phyloP scores from a whole-genome alignment of 1,140 invertebrate species.

The Bombus superbus region DNA sequence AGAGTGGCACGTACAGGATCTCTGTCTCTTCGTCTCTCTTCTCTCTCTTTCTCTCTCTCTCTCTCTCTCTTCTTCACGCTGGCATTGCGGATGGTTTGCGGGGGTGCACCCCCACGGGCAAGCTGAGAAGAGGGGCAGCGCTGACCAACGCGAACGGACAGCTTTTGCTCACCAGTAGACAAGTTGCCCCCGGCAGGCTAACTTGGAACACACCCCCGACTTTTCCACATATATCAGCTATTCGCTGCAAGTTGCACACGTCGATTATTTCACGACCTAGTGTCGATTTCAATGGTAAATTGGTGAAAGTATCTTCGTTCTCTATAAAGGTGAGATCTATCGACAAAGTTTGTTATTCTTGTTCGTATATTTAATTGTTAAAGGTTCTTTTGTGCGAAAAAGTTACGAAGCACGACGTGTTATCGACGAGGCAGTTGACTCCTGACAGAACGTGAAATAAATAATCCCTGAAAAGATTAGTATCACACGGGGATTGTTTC shows the following conservation, averaged over 20 bases:
- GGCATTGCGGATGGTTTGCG: constrained; percentile 53
- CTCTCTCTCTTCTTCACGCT: not conserved
- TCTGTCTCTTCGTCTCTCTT: constrained; percentile 36
- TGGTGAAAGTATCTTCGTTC: not conserved
- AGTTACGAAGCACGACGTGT: not conserved
- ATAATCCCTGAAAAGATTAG: too few relatives aligned
- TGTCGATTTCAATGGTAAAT: not conserved
- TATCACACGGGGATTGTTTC: not conserved
- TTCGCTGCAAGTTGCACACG: not conserved
- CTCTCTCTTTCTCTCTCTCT: not conserved
- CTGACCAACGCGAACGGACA: constrained; percentile 77
- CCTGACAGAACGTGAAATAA: too few relatives aligned
- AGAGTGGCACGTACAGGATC: constrained; percentile 45
- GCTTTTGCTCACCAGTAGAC: constrained; percentile 76
- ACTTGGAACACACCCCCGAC: constrained; percentile 51
- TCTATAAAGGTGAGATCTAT: too few relatives aligned
- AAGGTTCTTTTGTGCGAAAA: not conserved
- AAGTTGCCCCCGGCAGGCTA: constrained; percentile 76
- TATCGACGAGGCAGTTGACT: not conserved
- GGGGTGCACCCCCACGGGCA: constrained; percentile 66
- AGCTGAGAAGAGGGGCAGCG: constrained; percentile 75
- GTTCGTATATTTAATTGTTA: not conserved
- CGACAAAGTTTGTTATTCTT: not conserved
- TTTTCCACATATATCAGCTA: not conserved
- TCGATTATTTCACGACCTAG: too few relatives aligned